Conservation (phyloP, 2,797 vertebrate genomes). For the Arrhamphus sclerolepis region DNA sequence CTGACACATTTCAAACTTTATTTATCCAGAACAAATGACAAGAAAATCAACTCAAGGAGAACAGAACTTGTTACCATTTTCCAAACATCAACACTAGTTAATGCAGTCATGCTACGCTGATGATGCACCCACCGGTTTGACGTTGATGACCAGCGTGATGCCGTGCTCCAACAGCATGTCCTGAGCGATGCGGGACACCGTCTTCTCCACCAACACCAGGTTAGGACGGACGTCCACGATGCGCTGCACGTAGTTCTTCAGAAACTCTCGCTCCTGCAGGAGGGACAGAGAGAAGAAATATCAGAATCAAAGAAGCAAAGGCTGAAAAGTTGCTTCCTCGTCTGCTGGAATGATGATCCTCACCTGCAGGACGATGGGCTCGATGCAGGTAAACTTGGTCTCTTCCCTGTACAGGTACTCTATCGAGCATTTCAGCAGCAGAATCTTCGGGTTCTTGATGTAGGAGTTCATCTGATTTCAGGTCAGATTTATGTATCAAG, state of each 20-base stretch:
- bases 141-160: conserved; percentile 96
- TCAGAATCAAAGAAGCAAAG: neutral
- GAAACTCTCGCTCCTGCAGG: conserved; percentile 92
- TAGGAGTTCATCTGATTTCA: conserved; percentile 91
- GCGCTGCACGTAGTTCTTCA: conserved; percentile 97
- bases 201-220: conserved; percentile 97
- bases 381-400: conserved; percentile 98
- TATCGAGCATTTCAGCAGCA: conserved; percentile 97
- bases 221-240: conserved; percentile 96
- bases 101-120: too few relatives aligned
- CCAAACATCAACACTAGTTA: too few relatives aligned
- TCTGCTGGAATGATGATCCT: conserved; percentile 28
- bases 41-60: too few relatives aligned
- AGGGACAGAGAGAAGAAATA: neutral
- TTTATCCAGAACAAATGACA: too few relatives aligned
- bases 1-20: too few relatives aligned
- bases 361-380: conserved; percentile 98
- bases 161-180: conserved; percentile 98
- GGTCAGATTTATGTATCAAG: conserved; percentile 7
- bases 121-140: conserved; percentile 89
- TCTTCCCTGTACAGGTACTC: conserved; percentile 98
- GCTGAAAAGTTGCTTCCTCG: neutral
- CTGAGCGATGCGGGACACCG: conserved; percentile 97
- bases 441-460: conserved; percentile 97
- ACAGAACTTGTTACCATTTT: too few relatives aligned